Evolutionary conservation across 1,140 invertebrate species (phyloP).

Genomic region (Micrasema longulum): DNA sequence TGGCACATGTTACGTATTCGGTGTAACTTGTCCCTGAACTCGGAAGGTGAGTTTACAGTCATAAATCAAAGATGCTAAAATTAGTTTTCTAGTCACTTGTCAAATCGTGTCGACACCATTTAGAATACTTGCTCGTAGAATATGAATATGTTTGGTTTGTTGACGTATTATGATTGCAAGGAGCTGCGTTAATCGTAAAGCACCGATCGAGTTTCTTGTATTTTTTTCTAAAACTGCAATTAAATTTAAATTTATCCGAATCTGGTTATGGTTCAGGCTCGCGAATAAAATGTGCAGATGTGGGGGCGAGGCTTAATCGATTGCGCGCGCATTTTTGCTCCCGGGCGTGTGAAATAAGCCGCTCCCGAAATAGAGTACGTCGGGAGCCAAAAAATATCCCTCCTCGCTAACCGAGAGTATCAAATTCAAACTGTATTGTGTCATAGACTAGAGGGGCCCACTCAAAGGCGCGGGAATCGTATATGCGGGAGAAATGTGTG

Average conservation of each 20-base stretch:
- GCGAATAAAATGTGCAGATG: slow-evolving; percentile 6
- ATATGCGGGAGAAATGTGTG: too few relatives aligned
- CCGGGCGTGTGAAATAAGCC: slow-evolving; percentile 18
- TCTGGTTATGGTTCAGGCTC: slow-evolving; percentile 14
- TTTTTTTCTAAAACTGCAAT: too few relatives aligned
- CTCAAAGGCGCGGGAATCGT: neutral
- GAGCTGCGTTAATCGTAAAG: too few relatives aligned
- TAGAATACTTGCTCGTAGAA: neutral
- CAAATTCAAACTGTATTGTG: slow-evolving; percentile 38
- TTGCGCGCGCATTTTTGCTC: slow-evolving; percentile 41
- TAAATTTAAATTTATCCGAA: neutral
- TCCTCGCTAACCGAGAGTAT: slow-evolving; percentile 16
- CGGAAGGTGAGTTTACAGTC: too few relatives aligned
- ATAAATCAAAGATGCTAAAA: too few relatives aligned
- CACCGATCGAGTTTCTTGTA: too few relatives aligned
- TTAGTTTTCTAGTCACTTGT: too few relatives aligned
- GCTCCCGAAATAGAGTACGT: slow-evolving; percentile 34
- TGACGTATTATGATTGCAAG: too few relatives aligned
- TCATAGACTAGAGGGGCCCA: slow-evolving; percentile 14
- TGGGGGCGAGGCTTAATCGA: slow-evolving; percentile 23
- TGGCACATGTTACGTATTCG: neutral
- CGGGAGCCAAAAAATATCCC: slow-evolving; percentile 23
- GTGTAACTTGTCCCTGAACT: too few relatives aligned
- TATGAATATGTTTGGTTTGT: too few relatives aligned
- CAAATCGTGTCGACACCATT: neutral